These are phyloP conservation scores for Ruditapes philippinarum DNA, from an alignment of 1,140 invertebrate genomes.

Conservation along the genomic window DNA sequence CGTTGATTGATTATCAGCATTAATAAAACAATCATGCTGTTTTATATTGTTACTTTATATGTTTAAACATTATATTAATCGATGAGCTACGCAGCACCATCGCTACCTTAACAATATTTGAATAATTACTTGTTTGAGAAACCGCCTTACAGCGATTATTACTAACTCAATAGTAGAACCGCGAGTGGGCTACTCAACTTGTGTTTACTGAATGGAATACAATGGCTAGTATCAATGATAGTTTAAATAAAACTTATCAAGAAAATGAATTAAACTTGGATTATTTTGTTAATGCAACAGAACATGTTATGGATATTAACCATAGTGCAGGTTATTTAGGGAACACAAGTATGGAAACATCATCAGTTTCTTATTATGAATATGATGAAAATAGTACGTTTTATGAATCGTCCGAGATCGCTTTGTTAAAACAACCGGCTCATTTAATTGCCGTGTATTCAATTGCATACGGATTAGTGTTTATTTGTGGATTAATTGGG, in stretches of 20 bases:
- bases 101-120: not conserved
- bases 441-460: constrained; percentile 52
- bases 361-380: not conserved
- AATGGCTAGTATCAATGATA: not conserved
- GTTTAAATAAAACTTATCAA: not conserved
- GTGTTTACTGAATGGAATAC: not conserved
- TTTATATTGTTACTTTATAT: too few species aligned
- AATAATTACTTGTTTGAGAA: not conserved
- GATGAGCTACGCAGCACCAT: too few species aligned
- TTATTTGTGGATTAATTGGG: constrained; percentile 86
- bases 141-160: not conserved
- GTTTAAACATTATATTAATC: too few species aligned
- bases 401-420: not conserved
- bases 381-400: constrained; percentile 36
- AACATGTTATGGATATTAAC: not conserved
- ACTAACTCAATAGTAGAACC: not conserved
- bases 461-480: constrained; percentile 50
- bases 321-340: not conserved
- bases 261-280: too few species aligned
- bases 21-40: too few species aligned
- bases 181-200: not conserved
- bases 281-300: too few species aligned
- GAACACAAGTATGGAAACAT: not conserved
- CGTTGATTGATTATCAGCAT: too few species aligned
- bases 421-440: constrained; percentile 40